Conservation (phyloP, 2,113 vertebrate species). For the Thunnus thynnus region DNA sequence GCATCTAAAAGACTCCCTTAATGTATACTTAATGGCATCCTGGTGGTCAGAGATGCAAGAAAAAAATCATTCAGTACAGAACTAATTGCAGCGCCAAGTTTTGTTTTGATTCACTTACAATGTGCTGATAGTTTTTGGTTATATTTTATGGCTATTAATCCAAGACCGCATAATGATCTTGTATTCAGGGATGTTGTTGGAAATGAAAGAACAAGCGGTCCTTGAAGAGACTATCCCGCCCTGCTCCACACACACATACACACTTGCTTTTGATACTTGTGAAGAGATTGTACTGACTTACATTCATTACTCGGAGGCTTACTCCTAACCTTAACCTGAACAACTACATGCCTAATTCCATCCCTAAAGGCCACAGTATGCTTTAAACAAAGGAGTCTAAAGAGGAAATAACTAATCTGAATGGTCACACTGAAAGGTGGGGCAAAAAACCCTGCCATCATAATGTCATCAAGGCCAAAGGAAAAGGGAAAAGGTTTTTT, state of each 20-base stretch:
- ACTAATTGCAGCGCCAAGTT: constrained; percentile 21
- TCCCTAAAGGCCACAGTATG: constrained; percentile 2
- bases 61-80: neutral
- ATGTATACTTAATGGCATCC: constrained; percentile 26
- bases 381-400: constrained; percentile 2
- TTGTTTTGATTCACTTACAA: constrained; percentile 33
- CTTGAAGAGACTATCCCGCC: constrained; percentile 28
- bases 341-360: neutral
- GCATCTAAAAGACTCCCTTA: constrained; percentile 24
- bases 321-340: neutral
- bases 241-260: neutral
- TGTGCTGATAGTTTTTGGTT: constrained; percentile 19
- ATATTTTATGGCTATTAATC: constrained; percentile 47
- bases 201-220: constrained; percentile 48
- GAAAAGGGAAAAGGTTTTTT: too few species aligned
- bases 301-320: neutral
- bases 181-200: constrained; percentile 6
- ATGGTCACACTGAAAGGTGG: neutral
- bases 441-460: too few species aligned
- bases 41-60: constrained; percentile 26
- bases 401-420: neutral
- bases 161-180: constrained; percentile 24
- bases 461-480: too few species aligned
- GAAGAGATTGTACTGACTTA: neutral
- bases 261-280: constrained; percentile 10